A percentile compares a stretch with the other conserved stretches of the same genome.
These are phyloP conservation scores for Melinopterus prodromus DNA, from an alignment of 2,888 invertebrate species.

Conservation along the genomic window DNA sequence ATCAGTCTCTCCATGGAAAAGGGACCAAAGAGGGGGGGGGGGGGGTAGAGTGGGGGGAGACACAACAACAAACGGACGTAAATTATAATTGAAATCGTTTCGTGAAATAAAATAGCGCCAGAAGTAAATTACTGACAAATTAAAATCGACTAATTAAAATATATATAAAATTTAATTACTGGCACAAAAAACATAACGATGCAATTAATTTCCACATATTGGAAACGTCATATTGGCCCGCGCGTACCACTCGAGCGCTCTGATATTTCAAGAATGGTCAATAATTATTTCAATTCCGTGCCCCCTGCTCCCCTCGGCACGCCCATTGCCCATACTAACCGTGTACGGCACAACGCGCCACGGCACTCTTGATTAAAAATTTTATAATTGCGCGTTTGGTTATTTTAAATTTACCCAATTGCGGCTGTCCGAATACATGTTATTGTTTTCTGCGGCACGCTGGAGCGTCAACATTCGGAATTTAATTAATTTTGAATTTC, in stretches of 20 bases:
- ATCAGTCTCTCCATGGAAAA: neutral
- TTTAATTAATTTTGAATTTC: neutral
- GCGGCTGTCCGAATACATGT: neutral
- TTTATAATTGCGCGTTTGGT: constrained; percentile 4
- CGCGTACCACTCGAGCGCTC: neutral
- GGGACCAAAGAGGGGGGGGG: neutral
- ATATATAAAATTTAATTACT: constrained; percentile 34
- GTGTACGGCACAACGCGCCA: neutral
- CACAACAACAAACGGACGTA: constrained; percentile 4
- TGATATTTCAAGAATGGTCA: constrained; percentile 4
- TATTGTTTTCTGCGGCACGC: neutral
- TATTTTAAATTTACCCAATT: neutral
- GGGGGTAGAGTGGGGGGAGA: neutral
- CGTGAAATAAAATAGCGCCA: constrained; percentile 20
- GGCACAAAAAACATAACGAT: constrained; percentile 11
- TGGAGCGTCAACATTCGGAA: neutral
- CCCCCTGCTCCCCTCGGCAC: neutral
- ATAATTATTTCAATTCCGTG: neutral
- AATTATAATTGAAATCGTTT: constrained; percentile 22
- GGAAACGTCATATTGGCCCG: neutral
- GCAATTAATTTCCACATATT: constrained; percentile 4
- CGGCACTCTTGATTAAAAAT: neutral
- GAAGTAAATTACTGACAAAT: constrained; percentile 30
- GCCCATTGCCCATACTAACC: neutral
- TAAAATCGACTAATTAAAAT: constrained; percentile 32